Conservation (phyloP, 37 sponge, comb jelly and placozoan species). For the Cladorhizidae sp. region DNA sequence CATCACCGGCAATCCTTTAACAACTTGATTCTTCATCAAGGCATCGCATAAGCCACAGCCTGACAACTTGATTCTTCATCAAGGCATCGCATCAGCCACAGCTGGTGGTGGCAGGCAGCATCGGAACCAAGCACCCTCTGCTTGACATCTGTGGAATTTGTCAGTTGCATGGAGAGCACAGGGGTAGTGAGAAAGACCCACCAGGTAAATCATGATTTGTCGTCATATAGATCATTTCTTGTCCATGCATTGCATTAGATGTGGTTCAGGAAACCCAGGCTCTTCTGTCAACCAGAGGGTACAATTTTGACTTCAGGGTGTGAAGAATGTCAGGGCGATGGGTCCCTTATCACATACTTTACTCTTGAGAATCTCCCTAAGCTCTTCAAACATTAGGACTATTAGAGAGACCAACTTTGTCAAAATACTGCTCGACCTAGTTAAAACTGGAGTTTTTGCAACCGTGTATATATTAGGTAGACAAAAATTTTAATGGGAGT, state of each 20-base stretch:
- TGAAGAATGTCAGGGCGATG: too few species aligned
- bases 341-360: conserved; percentile 60
- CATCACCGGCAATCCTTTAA: conserved; percentile 72
- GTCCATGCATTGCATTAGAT: neutral
- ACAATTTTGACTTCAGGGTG: conserved; percentile 58
- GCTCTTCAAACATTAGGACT: too few species aligned
- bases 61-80: too few species aligned
- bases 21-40: conserved; percentile 75
- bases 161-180: conserved; percentile 93
- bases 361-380: neutral
- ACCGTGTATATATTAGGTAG: too few species aligned
- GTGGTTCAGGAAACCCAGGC: conserved; percentile 22
- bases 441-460: too few species aligned
- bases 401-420: too few species aligned
- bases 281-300: conserved; percentile 29
- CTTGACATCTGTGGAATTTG: conserved; percentile 96
- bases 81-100: conserved; percentile 85
- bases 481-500: too few species aligned
- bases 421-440: too few species aligned
- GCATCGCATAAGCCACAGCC: too few species aligned
- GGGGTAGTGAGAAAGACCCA: conserved; percentile 79
- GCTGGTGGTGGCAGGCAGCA: conserved; percentile 91
- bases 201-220: conserved; percentile 29
- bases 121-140: conserved; percentile 90
- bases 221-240: neutral